A percentile compares a stretch with the other conserved stretches of the same genome.
Evolutionary conservation across 92 coral and sea anemone species (phyloP).

Genomic region (Parazoanthus swiftii): DNA sequence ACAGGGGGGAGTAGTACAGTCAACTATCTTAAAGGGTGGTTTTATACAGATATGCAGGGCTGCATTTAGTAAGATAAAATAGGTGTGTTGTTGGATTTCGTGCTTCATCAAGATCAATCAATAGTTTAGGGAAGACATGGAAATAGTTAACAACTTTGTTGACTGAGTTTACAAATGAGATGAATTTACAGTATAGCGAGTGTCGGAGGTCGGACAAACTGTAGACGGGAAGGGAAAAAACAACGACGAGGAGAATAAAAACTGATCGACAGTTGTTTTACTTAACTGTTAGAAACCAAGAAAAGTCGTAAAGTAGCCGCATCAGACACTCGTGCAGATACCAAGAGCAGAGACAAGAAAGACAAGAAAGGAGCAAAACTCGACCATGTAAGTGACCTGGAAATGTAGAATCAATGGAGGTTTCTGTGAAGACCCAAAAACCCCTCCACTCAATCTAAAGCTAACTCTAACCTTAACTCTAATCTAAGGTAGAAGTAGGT

Average conservation of each 20-base stretch:
- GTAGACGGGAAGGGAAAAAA: neutral
- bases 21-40: no score
- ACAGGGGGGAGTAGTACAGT: neutral
- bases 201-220: neutral
- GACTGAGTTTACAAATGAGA: no score
- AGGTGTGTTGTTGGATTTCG: neutral
- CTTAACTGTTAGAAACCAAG: slow-evolving; percentile 22
- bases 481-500: no score
- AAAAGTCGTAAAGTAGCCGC: slow-evolving; percentile 20
- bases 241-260: neutral
- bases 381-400: slow-evolving; percentile 12
- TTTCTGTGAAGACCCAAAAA: neutral
- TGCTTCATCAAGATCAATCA: neutral
- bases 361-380: slow-evolving; percentile 33
- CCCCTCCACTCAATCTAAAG: neutral
- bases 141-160: neutral
- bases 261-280: neutral
- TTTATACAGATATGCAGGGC: neutral
- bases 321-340: slow-evolving; percentile 34
- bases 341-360: slow-evolving; percentile 31
- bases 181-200: neutral
- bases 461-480: neutral
- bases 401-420: neutral
- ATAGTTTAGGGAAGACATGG: neutral
- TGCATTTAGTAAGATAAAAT: neutral